Conservation (phyloP, 2,888 invertebrate genomes). For the Acronicta leporina region DNA sequence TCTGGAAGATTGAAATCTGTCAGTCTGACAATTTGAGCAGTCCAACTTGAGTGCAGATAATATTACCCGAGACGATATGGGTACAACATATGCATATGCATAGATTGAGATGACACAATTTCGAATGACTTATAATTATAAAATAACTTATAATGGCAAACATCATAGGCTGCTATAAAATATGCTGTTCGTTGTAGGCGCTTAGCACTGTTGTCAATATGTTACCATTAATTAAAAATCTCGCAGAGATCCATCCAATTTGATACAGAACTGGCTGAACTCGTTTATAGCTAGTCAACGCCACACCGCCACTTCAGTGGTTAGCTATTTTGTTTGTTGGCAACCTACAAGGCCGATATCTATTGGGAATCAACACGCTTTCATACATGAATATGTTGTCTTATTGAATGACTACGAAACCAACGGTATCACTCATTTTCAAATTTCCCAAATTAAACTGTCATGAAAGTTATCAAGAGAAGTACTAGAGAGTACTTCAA, state of each 20-base stretch:
- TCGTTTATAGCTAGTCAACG: conserved; percentile 33
- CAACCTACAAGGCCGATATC: conserved; percentile 49
- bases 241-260: conserved; percentile 21
- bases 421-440: conserved; percentile 63
- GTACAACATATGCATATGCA: neutral
- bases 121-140: too few relatives aligned
- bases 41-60: conserved; percentile 27
- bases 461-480: conserved; percentile 74
- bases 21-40: conserved; percentile 16
- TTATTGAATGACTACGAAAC: conserved; percentile 14
- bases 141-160: too few relatives aligned
- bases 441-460: conserved; percentile 77
- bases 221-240: conserved; percentile 45
- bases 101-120: too few relatives aligned
- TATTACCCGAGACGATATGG: conserved; percentile 25
- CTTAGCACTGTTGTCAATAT: neutral
- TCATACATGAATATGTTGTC: conserved; percentile 41
- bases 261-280: conserved; percentile 33
- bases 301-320: conserved; percentile 23
- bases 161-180: too few relatives aligned
- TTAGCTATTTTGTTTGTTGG: conserved; percentile 53
- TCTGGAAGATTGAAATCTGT: conserved; percentile 20
- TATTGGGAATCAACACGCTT: conserved; percentile 44
- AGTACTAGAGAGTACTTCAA: conserved; percentile 67
- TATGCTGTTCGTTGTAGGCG: too few relatives aligned